phyloP scores from a whole-genome alignment of 2,113 vertebrate species.

The Oryctolagus cuniculus region mOryCun1.1 NC_091436.1:68581001-68581500 shows the following conservation, averaged over 20 bases:
- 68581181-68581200: neutral
- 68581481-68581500: neutral
- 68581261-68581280: neutral
- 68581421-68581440: neutral
- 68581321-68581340: neutral
- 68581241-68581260: neutral
- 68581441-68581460: neutral
- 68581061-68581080: too few species aligned
- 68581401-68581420: neutral
- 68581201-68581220: neutral
- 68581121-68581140: neutral
- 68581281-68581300: neutral
- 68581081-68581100: neutral
- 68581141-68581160: neutral
- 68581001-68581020: too few species aligned
- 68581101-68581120: neutral
- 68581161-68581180: neutral
- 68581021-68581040: too few species aligned
- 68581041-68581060: too few species aligned
- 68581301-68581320: neutral
- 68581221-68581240: neutral
- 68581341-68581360: neutral
- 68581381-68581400: neutral
- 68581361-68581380: neutral
- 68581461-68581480: neutral